A percentile compares a stretch with the other conserved stretches of the same genome.
Conservation (phyloP, 2,888 invertebrate genomes). For the Ochropleura leucogaster region DNA sequence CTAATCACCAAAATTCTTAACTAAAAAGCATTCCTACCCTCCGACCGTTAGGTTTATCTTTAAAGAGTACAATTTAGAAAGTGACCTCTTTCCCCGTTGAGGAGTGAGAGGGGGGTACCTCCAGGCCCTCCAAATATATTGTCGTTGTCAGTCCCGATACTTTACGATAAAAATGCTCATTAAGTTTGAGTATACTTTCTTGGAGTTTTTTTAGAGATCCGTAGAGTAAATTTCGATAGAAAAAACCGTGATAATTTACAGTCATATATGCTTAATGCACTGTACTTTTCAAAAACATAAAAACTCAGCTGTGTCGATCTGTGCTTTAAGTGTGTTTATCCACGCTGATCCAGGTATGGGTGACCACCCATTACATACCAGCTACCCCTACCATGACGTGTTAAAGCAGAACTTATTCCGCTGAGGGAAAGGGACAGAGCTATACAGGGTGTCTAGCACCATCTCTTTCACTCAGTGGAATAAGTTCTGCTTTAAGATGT, state of each 20-base stretch:
- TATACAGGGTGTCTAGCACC: too few species aligned
- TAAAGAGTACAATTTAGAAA: slow-evolving; percentile 40
- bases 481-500: too few species aligned
- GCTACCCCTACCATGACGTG: too few species aligned
- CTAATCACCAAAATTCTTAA: slow-evolving; percentile 22
- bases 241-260: not conserved
- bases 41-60: slow-evolving; percentile 14
- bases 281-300: not conserved
- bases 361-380: too few species aligned
- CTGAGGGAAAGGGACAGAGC: too few species aligned
- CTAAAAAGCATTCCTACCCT: slow-evolving; percentile 47
- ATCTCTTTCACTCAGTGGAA: too few species aligned
- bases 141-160: slow-evolving; percentile 28
- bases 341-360: too few species aligned
- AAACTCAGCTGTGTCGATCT: not conserved
- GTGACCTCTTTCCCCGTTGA: slow-evolving; percentile 1
- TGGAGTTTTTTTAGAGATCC: slow-evolving; percentile 17
- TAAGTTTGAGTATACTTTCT: slow-evolving; percentile 31
- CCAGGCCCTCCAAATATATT: slow-evolving; percentile 25
- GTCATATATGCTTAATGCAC: not conserved
- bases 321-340: too few species aligned
- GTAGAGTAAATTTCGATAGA: not conserved
- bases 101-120: not conserved
- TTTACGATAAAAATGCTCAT: slow-evolving; percentile 50
- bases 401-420: too few species aligned